Evolutionary conservation across 2,113 vertebrate genomes (phyloP).

Genomic region (Hippocampus mohnikei): DNA sequence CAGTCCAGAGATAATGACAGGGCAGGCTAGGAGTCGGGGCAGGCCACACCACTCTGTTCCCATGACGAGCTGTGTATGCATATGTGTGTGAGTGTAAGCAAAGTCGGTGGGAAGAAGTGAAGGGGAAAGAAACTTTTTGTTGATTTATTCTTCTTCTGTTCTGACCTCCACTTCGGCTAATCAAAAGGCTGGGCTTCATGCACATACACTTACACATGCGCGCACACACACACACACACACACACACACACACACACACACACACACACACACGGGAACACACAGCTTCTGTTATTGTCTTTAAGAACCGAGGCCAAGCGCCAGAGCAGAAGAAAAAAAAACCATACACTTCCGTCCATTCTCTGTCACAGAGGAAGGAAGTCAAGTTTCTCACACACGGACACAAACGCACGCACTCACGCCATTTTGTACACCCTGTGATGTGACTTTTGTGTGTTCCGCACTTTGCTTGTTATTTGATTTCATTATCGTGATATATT

Average conservation of each 20-base stretch:
- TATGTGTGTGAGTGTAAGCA: conserved; percentile 1
- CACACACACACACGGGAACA: conserved; percentile 6
- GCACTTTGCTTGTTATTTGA: background rate
- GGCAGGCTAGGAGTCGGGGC: background rate
- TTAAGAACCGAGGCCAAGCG: conserved; percentile 52
- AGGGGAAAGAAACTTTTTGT: background rate
- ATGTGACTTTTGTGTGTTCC: background rate
- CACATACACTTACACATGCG: background rate
- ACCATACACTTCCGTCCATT: conserved; percentile 64
- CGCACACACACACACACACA: conserved; percentile 11
- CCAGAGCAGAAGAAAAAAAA: conserved; percentile 38
- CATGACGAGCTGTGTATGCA: background rate
- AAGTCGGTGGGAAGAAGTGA: background rate
- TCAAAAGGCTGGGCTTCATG: background rate
- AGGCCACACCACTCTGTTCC: background rate
- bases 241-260: conserved; percentile 2
- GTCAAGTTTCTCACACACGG: conserved; percentile 42
- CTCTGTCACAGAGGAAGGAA: conserved; percentile 63
- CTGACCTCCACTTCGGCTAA: background rate
- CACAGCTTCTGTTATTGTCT: conserved; percentile 58
- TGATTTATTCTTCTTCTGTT: background rate
- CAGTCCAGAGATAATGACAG: background rate
- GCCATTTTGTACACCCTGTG: background rate
- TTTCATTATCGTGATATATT: background rate
- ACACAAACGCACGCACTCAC: background rate